Percentiles rank a stretch among this genome's conserved stretches.
phyloP scores from a whole-genome alignment of 2,113 vertebrate species.

The Recurvirostra avosetta region DNA sequence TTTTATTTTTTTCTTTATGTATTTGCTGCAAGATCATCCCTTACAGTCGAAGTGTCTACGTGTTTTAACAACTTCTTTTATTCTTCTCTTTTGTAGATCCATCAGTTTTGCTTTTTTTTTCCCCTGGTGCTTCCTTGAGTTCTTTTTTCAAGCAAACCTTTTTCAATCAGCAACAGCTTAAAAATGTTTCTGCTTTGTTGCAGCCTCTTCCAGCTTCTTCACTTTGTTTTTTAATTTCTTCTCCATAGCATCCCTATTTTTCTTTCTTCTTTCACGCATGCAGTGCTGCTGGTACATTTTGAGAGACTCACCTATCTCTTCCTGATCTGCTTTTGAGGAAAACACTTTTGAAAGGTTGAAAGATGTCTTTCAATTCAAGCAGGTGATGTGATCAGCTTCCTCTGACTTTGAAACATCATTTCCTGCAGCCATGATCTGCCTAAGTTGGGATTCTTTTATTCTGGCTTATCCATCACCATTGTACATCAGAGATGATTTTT shows the following conservation, averaged over 20 bases:
- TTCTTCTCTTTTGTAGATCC: not conserved
- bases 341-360: not conserved
- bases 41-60: not conserved
- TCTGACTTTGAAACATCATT: conserved; percentile 10
- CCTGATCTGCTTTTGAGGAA: not conserved
- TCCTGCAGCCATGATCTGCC: not conserved
- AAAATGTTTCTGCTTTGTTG: not conserved
- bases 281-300: not conserved
- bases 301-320: not conserved
- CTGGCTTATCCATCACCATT: not conserved
- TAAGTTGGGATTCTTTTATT: not conserved
- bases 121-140: not conserved
- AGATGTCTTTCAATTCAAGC: not conserved
- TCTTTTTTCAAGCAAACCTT: not conserved
- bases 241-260: not conserved
- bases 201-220: not conserved
- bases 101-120: not conserved
- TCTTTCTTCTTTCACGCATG: not conserved
- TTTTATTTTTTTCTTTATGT: not conserved
- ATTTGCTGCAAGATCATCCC: not conserved
- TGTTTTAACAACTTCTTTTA: not conserved
- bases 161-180: not conserved
- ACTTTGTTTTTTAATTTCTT: not conserved
- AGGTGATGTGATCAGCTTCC: not conserved
- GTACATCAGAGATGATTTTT: not conserved